Evolutionary conservation across 2,797 vertebrate genomes (phyloP), one percentile per base, ranked within the genome.

Genomic region (Microcaecilia unicolor): DNA sequence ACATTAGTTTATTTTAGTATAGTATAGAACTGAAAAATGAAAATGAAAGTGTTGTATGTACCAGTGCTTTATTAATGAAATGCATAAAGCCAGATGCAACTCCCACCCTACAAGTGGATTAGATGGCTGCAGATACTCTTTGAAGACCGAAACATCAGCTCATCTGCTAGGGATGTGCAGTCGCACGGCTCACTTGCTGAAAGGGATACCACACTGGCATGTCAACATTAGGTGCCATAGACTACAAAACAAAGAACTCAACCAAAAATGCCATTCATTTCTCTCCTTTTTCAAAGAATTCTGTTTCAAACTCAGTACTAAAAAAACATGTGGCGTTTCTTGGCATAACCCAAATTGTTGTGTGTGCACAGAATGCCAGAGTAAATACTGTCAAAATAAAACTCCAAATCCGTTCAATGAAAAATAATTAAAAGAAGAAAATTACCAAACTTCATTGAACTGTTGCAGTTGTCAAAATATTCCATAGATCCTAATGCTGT

Each of bases 401-500:
- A 76, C 58, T 79, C 80, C 81, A 84, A 79, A 87, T 78, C 71
- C 81, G 83, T 84, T 86, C 81, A 86, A 86, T 87, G 76, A 88
- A 89, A 84, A 92, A 87, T 85, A 90, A 92, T 92, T 88, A 86
- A 90, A 94, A 84, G 83, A 80, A 83, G 85, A 84, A 90, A n/a
- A 90, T 93, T 93, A 95, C 92, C 90, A 90, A n/a, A 90, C 83
- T 86, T 89, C 85, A 89, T 88, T 90, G 90, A 93, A 88, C 88
- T 90, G 88, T 85, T 86, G 90, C 83, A 78, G 87, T 84, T 87
- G 89, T 91, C 89, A 94, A 90, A 88, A 93, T 93, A 91, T 93
- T 92, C 90, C 93, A 93, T 88, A 93, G 92, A 90, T 95, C 84
- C 86, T 93, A 97, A 89, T 91, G 92, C 93, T 97, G 93, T 78